Conservation (phyloP, 2,113 vertebrate genomes). For the Mustela lutreola region DNA sequence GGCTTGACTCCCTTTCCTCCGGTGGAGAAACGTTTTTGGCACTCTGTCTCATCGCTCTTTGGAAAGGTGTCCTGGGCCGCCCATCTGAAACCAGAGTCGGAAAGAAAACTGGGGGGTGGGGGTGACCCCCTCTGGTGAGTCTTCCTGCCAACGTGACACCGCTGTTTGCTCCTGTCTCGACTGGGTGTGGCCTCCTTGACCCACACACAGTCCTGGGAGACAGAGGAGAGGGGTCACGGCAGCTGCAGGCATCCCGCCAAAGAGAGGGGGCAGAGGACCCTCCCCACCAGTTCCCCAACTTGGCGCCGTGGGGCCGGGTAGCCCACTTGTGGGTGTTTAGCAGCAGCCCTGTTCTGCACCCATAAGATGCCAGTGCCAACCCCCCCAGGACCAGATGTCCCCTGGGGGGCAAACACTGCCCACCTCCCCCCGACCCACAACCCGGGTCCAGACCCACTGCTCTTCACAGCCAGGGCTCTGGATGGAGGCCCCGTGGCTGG, state of each 20-base stretch:
- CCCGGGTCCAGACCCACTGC: not conserved
- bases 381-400: not conserved
- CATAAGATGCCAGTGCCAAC: not conserved
- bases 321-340: rapidly evolving
- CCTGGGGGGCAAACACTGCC: not conserved
- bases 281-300: not conserved
- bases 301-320: rapidly evolving
- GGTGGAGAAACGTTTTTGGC: not conserved
- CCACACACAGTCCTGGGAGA: not conserved
- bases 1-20: not conserved
- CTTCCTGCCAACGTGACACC: rapidly evolving
- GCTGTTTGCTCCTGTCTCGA: not conserved
- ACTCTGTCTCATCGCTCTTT: not conserved
- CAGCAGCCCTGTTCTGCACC: not conserved
- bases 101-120: rapidly evolving
- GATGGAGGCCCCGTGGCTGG: not conserved
- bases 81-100: not conserved
- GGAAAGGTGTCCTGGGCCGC: not conserved
- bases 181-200: not conserved
- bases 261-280: not conserved
- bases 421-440: not conserved
- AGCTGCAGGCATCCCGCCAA: too few species aligned
- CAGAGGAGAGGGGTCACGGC: not conserved
- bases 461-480: not conserved
- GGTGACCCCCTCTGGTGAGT: rapidly evolving